phyloP scores from a whole-genome alignment of 2,888 invertebrate species.

The Mythimna vitellina region DNA sequence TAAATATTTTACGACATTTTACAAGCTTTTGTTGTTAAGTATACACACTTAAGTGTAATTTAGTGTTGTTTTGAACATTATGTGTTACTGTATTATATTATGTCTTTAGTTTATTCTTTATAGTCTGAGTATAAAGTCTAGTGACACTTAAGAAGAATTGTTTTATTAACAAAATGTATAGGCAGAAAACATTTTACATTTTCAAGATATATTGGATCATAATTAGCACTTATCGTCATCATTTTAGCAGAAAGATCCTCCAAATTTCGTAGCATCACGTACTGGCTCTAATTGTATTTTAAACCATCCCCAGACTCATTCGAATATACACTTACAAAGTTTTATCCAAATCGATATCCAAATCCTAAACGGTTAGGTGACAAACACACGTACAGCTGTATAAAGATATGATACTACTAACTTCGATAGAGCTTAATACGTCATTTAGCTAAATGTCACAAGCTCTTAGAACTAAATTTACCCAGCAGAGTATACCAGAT shows the following conservation, averaged over 20 bases:
- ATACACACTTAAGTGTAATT: conserved; percentile 20
- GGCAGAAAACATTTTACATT: background rate
- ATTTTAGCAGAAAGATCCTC: too few relatives aligned
- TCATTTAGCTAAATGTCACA: background rate
- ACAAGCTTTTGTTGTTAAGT: conserved; percentile 38
- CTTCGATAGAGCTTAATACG: background rate
- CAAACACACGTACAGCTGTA: too few relatives aligned
- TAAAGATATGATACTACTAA: background rate
- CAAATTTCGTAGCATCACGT: too few relatives aligned
- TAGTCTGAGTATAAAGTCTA: background rate
- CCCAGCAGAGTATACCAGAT: conserved; percentile 5
- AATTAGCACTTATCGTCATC: too few relatives aligned
- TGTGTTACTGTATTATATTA: conserved; percentile 3
- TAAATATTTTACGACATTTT: conserved; percentile 46
- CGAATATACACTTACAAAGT: too few relatives aligned
- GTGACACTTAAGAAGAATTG: background rate
- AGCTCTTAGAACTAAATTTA: conserved; percentile 9
- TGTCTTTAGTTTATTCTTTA: conserved; percentile 4
- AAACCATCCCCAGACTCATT: too few relatives aligned
- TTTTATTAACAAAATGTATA: background rate
- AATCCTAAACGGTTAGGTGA: too few relatives aligned
- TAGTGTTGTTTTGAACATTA: conserved; percentile 1
- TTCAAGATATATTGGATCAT: background rate
- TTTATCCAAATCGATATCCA: too few relatives aligned
- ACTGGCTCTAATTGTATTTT: too few relatives aligned